These are phyloP conservation scores for Cephus runcator DNA, from an alignment of 2,888 invertebrate species.

Conservation along the genomic window DNA sequence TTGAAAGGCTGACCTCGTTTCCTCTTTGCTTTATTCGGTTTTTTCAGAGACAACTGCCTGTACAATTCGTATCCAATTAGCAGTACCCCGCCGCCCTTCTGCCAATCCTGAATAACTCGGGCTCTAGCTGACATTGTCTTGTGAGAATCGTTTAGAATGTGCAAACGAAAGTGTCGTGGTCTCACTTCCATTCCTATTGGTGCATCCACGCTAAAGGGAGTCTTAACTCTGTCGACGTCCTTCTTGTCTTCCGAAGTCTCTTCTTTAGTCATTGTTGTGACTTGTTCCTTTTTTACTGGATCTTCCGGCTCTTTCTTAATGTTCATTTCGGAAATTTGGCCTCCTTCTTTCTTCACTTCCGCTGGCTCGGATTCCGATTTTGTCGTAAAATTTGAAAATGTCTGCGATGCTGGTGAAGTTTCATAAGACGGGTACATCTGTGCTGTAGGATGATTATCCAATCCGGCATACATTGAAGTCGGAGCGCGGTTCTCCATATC, in stretches of 20 bases:
- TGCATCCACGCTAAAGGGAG: constrained; percentile 56
- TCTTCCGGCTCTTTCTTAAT: constrained; percentile 48
- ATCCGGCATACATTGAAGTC: constrained; percentile 37
- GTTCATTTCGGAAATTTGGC: constrained; percentile 35
- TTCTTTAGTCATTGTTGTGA: constrained; percentile 36
- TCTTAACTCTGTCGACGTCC: constrained; percentile 47
- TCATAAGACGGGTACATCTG: constrained; percentile 41
- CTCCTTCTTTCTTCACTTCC: constrained; percentile 49
- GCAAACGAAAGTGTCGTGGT: constrained; percentile 86
- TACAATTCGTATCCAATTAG: constrained; percentile 98
- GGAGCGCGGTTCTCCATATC: constrained; percentile 14
- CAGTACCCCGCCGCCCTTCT: constrained; percentile 88
- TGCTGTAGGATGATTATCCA: constrained; percentile 38
- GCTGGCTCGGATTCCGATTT: constrained; percentile 31
- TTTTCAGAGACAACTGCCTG: constrained; percentile 85
- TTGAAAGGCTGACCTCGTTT: constrained; percentile 65
- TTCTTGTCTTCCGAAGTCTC: constrained; percentile 49
- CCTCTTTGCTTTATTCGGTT: constrained; percentile 74
- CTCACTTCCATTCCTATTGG: constrained; percentile 63
- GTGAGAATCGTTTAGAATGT: constrained; percentile 92
- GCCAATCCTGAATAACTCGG: constrained; percentile 89
- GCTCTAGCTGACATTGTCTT: constrained; percentile 90
- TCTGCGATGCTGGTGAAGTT: constrained; percentile 16
- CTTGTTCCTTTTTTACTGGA: constrained; percentile 37
- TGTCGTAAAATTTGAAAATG: constrained; percentile 38